Conservation (phyloP, 1,140 invertebrate genomes). For the Nilaparvata lugens region DNA sequence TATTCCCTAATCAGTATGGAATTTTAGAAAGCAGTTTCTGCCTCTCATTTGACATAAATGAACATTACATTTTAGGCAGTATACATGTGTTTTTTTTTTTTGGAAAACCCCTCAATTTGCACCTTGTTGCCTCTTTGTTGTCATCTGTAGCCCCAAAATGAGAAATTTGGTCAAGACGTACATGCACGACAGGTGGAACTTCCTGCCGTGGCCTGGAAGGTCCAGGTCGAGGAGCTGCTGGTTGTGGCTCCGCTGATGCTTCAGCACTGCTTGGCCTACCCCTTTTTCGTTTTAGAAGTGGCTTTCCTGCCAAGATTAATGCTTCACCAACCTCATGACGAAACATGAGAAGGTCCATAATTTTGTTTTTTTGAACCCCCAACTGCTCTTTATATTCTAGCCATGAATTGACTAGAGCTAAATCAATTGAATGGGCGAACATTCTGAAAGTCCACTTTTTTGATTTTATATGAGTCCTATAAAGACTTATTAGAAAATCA, state of each 20-base stretch:
- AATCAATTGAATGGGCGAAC: slow-evolving; percentile 27
- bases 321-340: slow-evolving; percentile 8
- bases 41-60: slow-evolving; percentile 4
- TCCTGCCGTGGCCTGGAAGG: neutral
- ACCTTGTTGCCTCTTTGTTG: slow-evolving; percentile 10
- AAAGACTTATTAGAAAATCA: slow-evolving; percentile 25
- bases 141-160: slow-evolving; percentile 16
- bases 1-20: no score
- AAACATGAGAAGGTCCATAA: slow-evolving; percentile 16
- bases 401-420: slow-evolving; percentile 30
- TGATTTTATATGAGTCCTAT: slow-evolving; percentile 27
- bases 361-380: slow-evolving; percentile 7
- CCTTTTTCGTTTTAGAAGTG: neutral
- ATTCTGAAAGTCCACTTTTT: slow-evolving; percentile 29
- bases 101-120: slow-evolving; percentile 11
- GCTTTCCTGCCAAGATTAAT: slow-evolving; percentile 5
- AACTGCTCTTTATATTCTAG: slow-evolving; percentile 25
- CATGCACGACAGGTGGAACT: slow-evolving; percentile 9
- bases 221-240: neutral
- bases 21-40: neutral
- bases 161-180: slow-evolving; percentile 16
- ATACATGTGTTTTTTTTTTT: slow-evolving; percentile 14
- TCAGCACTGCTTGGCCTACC: slow-evolving; percentile 8
- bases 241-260: neutral
- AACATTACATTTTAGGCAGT: neutral